Conservation (phyloP, 2,113 vertebrate species). For the Morone chrysops region DNA sequence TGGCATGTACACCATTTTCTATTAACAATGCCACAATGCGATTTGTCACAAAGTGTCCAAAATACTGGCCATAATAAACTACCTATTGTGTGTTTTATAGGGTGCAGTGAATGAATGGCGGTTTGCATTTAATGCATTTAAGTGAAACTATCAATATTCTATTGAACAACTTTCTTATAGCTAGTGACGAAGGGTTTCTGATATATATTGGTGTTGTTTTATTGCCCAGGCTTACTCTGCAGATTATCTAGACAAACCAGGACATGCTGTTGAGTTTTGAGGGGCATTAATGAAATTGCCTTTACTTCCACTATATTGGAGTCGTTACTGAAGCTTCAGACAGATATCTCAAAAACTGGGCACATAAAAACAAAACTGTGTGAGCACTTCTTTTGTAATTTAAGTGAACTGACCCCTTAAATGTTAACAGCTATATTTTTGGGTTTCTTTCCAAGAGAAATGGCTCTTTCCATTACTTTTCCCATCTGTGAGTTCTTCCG, state of each 20-base stretch:
- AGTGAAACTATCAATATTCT: too few relatives aligned
- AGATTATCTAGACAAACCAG: not conserved
- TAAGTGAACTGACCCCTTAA: conserved; percentile 25
- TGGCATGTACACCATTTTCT: not conserved
- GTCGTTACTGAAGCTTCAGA: not conserved
- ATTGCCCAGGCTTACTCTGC: too few relatives aligned
- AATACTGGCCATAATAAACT: not conserved
- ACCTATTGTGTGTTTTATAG: too few relatives aligned
- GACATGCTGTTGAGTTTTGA: not conserved
- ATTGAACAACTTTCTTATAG: too few relatives aligned
- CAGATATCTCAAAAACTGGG: not conserved
- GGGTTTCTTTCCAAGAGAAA: not conserved
- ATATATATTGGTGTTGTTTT: too few relatives aligned
- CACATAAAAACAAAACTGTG: conserved; percentile 3
- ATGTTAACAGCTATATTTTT: not conserved
- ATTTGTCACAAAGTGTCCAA: not conserved
- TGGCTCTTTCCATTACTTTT: conserved; percentile 1
- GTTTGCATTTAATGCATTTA: too few relatives aligned
- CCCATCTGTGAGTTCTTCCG: not conserved
- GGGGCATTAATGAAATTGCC: not conserved
- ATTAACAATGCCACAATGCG: not conserved
- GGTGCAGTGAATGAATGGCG: too few relatives aligned
- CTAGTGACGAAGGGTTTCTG: too few relatives aligned
- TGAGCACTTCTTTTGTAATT: conserved; percentile 8
- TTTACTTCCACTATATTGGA: not conserved